Conservation (phyloP, 2,113 vertebrate genomes). For the Narcine bancroftii region DNA sequence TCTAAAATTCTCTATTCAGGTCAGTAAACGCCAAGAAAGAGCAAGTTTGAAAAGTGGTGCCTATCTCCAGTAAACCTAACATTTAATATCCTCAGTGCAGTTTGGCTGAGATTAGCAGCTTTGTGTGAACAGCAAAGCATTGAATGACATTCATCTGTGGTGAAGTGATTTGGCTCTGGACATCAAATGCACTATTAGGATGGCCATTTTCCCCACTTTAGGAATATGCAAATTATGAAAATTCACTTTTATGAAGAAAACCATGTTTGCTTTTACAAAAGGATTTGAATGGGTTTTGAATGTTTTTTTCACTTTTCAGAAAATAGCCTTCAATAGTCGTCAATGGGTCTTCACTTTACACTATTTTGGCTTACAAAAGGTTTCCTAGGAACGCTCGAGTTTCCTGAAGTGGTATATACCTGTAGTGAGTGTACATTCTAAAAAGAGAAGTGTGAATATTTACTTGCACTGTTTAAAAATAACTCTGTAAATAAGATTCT, state of each 20-base stretch:
- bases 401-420: no score
- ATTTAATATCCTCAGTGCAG: not conserved
- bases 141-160: not conserved
- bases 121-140: not conserved
- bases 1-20: no score
- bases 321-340: no score
- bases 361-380: no score
- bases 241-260: no score
- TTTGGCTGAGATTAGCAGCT: not conserved
- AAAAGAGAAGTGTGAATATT: not conserved
- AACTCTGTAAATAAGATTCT: not conserved
- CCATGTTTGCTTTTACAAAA: no score
- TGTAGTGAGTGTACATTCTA: not conserved
- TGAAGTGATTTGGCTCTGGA: not conserved
- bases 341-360: no score
- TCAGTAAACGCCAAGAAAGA: not conserved
- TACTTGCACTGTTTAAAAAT: not conserved
- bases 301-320: no score
- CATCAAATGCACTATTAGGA: not conserved
- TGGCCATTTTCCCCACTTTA: not conserved
- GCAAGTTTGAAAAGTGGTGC: not conserved
- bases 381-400: no score
- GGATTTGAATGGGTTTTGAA: no score
- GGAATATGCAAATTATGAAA: no score
- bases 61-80: not conserved